Evolutionary conservation across 2,113 vertebrate species (phyloP).

Genomic region (Hoplias malabaricus): DNA sequence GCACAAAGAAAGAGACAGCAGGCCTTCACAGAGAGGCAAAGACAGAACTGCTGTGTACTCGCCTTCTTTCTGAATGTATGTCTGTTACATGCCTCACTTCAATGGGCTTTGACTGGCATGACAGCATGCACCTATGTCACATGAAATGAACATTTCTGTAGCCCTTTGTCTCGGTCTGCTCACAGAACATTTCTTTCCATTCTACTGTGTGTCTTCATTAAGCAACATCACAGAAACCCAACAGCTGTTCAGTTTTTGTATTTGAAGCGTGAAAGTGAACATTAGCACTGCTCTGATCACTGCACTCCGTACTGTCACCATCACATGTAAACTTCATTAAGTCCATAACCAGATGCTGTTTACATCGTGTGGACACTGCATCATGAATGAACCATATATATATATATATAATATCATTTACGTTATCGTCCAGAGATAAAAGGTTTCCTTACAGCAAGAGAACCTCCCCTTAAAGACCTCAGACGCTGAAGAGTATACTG

Average conservation of each 20-base stretch:
- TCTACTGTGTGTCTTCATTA: slow-evolving; percentile 38
- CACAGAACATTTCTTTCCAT: slow-evolving; percentile 5
- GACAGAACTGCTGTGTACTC: slow-evolving; percentile 37
- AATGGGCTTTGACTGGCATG: slow-evolving; percentile 35
- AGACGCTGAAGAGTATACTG: no score
- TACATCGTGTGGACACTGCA: no score
- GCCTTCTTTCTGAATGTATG: slow-evolving; percentile 18
- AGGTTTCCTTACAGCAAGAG: no score
- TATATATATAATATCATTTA: no score
- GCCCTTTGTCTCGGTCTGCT: slow-evolving; percentile 1
- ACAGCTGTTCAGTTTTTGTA: not conserved
- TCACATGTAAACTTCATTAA: no score
- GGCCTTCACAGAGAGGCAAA: slow-evolving; percentile 29
- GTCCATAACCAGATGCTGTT: no score
- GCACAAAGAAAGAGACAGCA: slow-evolving; percentile 44
- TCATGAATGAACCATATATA: no score
- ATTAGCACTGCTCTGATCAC: not conserved
- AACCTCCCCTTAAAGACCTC: no score
- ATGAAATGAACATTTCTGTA: slow-evolving; percentile 37
- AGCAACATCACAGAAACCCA: not conserved
- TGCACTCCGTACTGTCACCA: no score
- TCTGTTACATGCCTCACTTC: slow-evolving; percentile 1
- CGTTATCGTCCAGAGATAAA: no score
- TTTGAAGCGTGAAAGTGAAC: not conserved
- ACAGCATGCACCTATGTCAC: slow-evolving; percentile 35